Conservation (phyloP, 2,797 vertebrate species). For the Apodemus agrarius region DNA sequence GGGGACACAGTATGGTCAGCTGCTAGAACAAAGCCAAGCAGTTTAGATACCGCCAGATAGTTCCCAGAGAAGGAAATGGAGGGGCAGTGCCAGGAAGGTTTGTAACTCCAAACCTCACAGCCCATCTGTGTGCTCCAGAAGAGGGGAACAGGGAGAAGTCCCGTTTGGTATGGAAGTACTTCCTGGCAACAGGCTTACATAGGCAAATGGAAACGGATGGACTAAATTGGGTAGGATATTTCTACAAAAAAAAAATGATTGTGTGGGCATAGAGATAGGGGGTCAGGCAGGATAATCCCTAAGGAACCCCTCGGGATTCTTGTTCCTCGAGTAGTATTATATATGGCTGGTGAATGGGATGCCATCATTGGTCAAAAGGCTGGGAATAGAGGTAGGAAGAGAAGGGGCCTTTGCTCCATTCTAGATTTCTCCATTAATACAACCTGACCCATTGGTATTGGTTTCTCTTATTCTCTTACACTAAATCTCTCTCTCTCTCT, state of each 20-base stretch:
- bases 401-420: conserved; percentile 56
- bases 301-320: neutral
- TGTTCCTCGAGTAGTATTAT: neutral
- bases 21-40: neutral
- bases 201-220: neutral
- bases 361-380: neutral
- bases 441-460: conserved; percentile 81
- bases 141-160: neutral
- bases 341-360: neutral
- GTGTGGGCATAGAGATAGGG: neutral
- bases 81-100: neutral
- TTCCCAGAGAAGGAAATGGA: conserved; percentile 22
- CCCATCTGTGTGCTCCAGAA: neutral
- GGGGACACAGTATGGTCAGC: neutral
- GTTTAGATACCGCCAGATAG: neutral
- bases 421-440: conserved; percentile 77
- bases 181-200: neutral
- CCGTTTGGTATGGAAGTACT: neutral
- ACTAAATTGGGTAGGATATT: neutral
- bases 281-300: neutral
- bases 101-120: neutral
- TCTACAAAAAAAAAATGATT: neutral
- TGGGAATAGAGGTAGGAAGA: conserved; percentile 53
- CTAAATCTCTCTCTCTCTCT: too few species aligned
- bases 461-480: conserved; percentile 84